Percentiles rank a stretch among this genome's conserved stretches.
These are phyloP conservation scores for Peromyscus polionotus DNA, from an alignment of 2,113 vertebrate genomes.

Conservation along the genomic window DNA sequence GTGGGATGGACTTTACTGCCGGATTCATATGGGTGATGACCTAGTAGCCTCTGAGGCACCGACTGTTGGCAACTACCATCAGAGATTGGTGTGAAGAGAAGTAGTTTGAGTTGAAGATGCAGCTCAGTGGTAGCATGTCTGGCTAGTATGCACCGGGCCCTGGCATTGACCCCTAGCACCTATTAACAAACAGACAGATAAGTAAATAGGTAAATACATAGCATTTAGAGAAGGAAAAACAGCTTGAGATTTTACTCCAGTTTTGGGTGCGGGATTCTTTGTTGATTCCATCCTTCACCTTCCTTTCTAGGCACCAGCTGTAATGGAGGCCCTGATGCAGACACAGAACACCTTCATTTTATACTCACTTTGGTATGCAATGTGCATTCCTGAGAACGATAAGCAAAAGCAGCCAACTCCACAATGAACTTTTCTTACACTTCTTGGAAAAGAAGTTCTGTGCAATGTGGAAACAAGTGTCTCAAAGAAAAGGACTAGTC, in stretches of 20 bases:
- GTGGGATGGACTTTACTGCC: not conserved
- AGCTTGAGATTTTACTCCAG: not conserved
- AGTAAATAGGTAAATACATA: too few relatives aligned
- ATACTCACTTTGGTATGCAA: not conserved
- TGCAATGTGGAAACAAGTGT: not conserved
- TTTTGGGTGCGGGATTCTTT: not conserved
- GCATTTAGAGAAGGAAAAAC: too few relatives aligned
- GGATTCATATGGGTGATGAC: not conserved
- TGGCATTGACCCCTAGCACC: not conserved
- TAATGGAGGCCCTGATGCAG: not conserved
- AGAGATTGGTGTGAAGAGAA: not conserved
- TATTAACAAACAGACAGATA: not conserved
- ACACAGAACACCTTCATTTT: not conserved
- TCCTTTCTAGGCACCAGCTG: not conserved
- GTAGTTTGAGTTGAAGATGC: not conserved
- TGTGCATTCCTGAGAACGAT: not conserved
- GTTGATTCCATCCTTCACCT: not conserved
- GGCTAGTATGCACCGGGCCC: not conserved
- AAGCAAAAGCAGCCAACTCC: not conserved
- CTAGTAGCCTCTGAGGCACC: not conserved
- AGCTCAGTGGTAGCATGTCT: not conserved
- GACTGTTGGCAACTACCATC: not conserved
- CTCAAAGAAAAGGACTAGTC: not conserved
- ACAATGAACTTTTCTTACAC: not conserved
- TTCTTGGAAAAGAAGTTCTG: slow-evolving; percentile 9